Conservation (phyloP, 2,888 invertebrate species). For the Euclidia mi region DNA sequence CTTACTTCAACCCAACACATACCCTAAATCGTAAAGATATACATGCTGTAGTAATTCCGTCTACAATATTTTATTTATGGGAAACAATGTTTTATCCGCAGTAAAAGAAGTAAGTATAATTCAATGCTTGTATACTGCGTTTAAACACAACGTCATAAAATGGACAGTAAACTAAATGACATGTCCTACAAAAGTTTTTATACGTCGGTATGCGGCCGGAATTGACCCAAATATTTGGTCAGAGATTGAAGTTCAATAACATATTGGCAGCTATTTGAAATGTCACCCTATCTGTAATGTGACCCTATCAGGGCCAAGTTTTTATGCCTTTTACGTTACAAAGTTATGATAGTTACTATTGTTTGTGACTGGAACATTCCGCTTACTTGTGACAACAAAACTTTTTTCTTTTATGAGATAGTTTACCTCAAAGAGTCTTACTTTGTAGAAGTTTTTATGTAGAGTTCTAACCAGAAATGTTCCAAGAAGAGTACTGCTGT, state of each 20-base stretch:
- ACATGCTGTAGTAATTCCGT: too few species aligned
- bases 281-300: slow-evolving; percentile 39
- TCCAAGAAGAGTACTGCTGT: neutral
- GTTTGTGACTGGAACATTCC: slow-evolving; percentile 58
- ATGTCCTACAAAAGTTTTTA: neutral
- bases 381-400: slow-evolving; percentile 21
- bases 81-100: too few species aligned
- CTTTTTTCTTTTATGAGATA: slow-evolving; percentile 50
- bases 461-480: neutral
- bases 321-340: slow-evolving; percentile 59
- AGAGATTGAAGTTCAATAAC: slow-evolving; percentile 40
- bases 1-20: too few species aligned
- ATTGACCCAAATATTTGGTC: slow-evolving; percentile 31
- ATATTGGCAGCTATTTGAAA: slow-evolving; percentile 34
- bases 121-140: too few species aligned
- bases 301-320: slow-evolving; percentile 37
- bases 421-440: slow-evolving; percentile 26
- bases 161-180: too few species aligned
- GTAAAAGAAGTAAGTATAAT: too few species aligned
- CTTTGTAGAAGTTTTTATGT: slow-evolving; percentile 26
- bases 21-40: too few species aligned
- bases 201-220: slow-evolving; percentile 17
- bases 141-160: neutral
- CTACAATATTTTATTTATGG: too few species aligned
- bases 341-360: slow-evolving; percentile 65